These are phyloP conservation scores for Centruroides sculpturatus DNA, from an alignment of 1,140 invertebrate species.

Conservation along the genomic window DNA sequence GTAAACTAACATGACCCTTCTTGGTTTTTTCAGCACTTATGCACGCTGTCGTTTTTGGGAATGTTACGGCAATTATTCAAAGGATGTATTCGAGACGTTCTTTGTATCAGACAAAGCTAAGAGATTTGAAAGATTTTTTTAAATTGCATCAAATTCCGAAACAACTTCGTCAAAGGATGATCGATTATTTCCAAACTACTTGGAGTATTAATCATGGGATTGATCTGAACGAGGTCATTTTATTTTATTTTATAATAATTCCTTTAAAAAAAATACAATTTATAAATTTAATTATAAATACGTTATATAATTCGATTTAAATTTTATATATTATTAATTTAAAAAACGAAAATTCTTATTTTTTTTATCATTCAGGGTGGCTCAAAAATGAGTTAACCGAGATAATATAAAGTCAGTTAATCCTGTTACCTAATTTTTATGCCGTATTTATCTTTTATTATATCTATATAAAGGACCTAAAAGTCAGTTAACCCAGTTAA, in stretches of 20 bases:
- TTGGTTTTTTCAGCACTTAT: constrained; percentile 56
- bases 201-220: constrained; percentile 98
- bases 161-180: constrained; percentile 87
- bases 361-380: no score
- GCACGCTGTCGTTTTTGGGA: constrained; percentile 98
- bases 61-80: constrained; percentile 83
- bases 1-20: neutral
- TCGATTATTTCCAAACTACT: constrained; percentile 97
- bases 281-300: no score
- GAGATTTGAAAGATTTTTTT: constrained; percentile 93
- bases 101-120: constrained; percentile 90
- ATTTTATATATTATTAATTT: no score
- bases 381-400: no score
- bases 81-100: constrained; percentile 94
- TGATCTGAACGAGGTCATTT: constrained; percentile 84
- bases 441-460: no score
- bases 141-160: constrained; percentile 89
- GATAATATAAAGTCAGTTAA: no score
- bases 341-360: no score
- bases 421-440: no score
- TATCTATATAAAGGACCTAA: no score
- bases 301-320: no score
- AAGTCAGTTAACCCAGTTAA: no score
- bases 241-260: neutral
- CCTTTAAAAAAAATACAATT: no score